These are phyloP conservation scores for Ictidomys tridecemlineatus DNA, from an alignment of 2,113 vertebrate genomes.

Conservation along the genomic window DNA sequence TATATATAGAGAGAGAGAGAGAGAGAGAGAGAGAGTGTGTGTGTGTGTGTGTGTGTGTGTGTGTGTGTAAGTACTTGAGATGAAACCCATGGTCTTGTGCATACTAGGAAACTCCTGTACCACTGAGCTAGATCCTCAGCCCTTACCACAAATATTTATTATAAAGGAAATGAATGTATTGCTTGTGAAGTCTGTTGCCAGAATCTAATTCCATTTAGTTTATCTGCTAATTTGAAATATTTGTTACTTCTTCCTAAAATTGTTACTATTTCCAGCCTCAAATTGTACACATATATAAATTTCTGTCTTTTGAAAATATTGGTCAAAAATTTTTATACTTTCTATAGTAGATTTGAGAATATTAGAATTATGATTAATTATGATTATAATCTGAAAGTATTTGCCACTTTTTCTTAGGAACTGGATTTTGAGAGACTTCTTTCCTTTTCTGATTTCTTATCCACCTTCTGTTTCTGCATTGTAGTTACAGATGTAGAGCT, in stretches of 20 bases:
- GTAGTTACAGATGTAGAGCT: conserved; percentile 98
- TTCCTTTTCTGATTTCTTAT: conserved; percentile 56
- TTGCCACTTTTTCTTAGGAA: conserved; percentile 23
- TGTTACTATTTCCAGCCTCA: background rate
- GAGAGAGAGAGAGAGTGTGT: no score
- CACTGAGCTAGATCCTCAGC: background rate
- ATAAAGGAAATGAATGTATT: conserved; percentile 40
- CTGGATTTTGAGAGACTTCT: background rate
- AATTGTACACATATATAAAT: conserved; percentile 50
- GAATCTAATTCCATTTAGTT: conserved; percentile 26
- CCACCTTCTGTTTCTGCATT: conserved; percentile 63
- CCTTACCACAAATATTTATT: background rate
- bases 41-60: no score
- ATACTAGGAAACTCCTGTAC: background rate
- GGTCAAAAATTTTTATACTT: conserved; percentile 32
- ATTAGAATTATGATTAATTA: conserved; percentile 30
- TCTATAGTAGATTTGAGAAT: conserved; percentile 54
- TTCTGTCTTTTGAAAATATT: conserved; percentile 41
- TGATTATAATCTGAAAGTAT: background rate
- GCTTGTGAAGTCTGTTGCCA: background rate
- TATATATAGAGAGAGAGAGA: no score
- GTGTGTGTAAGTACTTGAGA: background rate
- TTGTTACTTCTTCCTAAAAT: background rate
- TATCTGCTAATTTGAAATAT: conserved; percentile 27
- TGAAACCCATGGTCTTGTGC: background rate